These are phyloP conservation scores for Sterna hirundo DNA, from an alignment of 2,113 vertebrate species.

Conservation along the genomic window DNA sequence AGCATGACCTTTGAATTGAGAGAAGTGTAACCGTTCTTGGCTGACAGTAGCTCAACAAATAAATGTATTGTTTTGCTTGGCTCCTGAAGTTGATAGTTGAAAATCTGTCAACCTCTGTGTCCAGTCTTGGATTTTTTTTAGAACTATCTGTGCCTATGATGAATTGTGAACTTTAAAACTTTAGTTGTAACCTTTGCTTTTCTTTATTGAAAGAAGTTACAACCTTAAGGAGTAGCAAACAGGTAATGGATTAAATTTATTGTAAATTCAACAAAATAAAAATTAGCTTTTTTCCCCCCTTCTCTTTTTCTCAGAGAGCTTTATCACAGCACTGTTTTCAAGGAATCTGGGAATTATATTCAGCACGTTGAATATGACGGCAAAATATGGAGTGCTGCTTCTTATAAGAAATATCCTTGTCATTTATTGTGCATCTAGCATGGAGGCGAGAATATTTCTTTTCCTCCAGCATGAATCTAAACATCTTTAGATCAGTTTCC, in stretches of 20 bases:
- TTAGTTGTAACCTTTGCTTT: neutral
- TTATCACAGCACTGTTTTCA: neutral
- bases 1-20: constrained; percentile 59
- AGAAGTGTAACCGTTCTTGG: constrained; percentile 59
- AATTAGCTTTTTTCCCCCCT: neutral
- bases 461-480: neutral
- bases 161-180: neutral
- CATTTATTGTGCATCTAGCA: neutral
- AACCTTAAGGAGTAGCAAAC: neutral
- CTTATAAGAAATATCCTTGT: neutral
- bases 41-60: constrained; percentile 51
- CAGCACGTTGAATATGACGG: neutral
- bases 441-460: neutral
- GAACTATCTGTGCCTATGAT: neutral
- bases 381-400: neutral
- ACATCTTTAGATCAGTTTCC: neutral
- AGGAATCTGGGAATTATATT: neutral
- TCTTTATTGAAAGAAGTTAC: neutral
- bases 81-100: constrained; percentile 46
- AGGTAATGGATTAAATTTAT: neutral
- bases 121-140: neutral
- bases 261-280: neutral
- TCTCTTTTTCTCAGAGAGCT: fast-evolving
- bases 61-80: constrained; percentile 43
- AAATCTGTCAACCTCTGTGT: constrained; percentile 25